Evolutionary conservation across 2,113 vertebrate genomes (phyloP), one percentile per base, ranked within the genome.

Genomic region (Cebidichthys violaceus): DNA sequence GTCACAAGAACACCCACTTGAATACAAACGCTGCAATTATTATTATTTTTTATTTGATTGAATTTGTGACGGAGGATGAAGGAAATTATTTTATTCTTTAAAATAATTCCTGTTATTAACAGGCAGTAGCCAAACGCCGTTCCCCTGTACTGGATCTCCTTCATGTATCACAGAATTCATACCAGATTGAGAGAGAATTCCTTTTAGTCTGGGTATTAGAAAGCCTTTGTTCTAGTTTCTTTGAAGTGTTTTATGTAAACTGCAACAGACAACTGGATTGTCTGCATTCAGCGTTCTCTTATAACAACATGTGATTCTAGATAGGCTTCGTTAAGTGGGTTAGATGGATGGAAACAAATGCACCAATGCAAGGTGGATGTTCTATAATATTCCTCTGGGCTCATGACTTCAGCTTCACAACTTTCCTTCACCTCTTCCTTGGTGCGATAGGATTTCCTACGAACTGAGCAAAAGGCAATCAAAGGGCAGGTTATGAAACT

Each of bases 121-220:
- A 76, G 59, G 59, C 65, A 79, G 72, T 78, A 84, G 75, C 33
- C 45, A 67, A 65, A 79, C 9, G 50, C 27, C 62, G 24, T 70
- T 55, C 9, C 9, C 81, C 59, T 78, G 54, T 64, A 10, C 43
- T 45, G 7, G 9, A 80, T 76, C 50, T 80, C 31, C 60, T 82
- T 70, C 65, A 75, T 79, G 54, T 71, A 52, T 79, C 6, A 24
- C 57, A 84, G 78, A 84, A 90, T 89, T 87, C 64, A 65, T 76
- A 83, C 74, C 86, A 88, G 85, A 88, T 79, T 90, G 83, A 87
- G 78, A 75, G 20, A 77, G 69, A 90, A 90, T 91, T 85, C 73
- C 67, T 78, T 79, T 84, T 45, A 64, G 83, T 87, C 80, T 89
- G 82, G 68, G 45, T 69, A 81, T 86, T 88, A 71, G 14, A 84